Evolutionary conservation across 2,113 vertebrate species (phyloP).

Genomic region (Acrocephalus kingi): DNA sequence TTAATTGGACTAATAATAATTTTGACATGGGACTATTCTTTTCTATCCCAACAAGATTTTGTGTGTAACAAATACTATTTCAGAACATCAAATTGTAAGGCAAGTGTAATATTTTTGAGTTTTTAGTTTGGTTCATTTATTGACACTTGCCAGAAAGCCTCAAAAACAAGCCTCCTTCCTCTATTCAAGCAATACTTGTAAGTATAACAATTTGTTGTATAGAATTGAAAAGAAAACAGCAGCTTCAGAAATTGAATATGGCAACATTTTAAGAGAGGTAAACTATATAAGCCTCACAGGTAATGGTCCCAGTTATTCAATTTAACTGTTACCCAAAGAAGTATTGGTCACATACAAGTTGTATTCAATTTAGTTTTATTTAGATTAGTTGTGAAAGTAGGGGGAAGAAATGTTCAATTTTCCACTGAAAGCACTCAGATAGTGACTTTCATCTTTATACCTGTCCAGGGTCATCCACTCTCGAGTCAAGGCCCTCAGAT

Average conservation of each 20-base stretch:
- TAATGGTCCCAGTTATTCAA: neutral
- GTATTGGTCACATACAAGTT: neutral
- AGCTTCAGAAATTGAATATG: accelerated
- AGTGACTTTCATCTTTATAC: neutral
- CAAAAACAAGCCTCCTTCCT: neutral
- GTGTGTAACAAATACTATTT: neutral
- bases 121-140: neutral
- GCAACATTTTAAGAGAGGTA: neutral
- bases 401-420: neutral
- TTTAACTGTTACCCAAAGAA: neutral
- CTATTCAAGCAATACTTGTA: neutral
- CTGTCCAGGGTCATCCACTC: neutral
- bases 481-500: neutral
- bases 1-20: neutral
- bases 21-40: neutral
- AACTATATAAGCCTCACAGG: neutral
- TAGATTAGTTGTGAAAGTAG: neutral
- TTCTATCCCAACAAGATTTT: neutral
- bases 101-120: accelerated
- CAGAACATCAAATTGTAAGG: neutral
- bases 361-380: neutral
- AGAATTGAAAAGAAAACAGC: neutral
- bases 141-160: neutral
- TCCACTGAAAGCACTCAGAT: neutral
- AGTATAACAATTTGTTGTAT: neutral